Base-by-base conservation (phyloP, 2,797 vertebrate species). In the Gorsachius magnificus region DNA sequence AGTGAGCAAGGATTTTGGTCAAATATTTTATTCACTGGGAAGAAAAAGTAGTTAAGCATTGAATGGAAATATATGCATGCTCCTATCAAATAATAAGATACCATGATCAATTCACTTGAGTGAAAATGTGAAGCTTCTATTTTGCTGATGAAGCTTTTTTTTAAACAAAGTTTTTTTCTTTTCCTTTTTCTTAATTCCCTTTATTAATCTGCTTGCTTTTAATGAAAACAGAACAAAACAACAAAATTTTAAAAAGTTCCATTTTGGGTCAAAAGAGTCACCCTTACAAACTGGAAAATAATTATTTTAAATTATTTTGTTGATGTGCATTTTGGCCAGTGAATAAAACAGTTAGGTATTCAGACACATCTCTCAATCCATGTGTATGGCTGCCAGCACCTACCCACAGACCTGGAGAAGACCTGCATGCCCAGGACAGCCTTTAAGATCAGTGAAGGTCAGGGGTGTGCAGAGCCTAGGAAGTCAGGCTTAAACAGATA, bases 41-140 rank as follows among this genome's bases (percentile, higher is more conserved):
- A 21, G 18, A 78, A 63, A 54, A 79, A 54, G 36, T 16, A 60
- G 33, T 78, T 78, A 75, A 89, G 57, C 11, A 64, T 25, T 76
- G 57, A 87, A 60, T 56, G 18, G 60, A 94, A 96, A 90, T 66
- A 66, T 16, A 60, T 60, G 20, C 58, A 77, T 66, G 15, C 5
- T 81, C 33, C 80, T 94, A 76, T 86, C 81, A 92, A 87, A 96
- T 80, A 92, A 91, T 65, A 90, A 94, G 66, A 70, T 79, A 80
- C 6, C 19, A 66, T 9, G 2, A 90, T 77, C 81, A 74, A 89
- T 87, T 93, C 64, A 58, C 45, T 72, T 72, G 43, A 85, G 56
- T 70, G 48, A 90, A 93, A 94, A 75, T 83, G 64, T 72, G 64
- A 84, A 93, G 90, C 53, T 64, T 72, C 11, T 54, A 14, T 63